Evolutionary conservation across 2,113 vertebrate species (phyloP).

Genomic region (Lichenostomus cassidix): DNA sequence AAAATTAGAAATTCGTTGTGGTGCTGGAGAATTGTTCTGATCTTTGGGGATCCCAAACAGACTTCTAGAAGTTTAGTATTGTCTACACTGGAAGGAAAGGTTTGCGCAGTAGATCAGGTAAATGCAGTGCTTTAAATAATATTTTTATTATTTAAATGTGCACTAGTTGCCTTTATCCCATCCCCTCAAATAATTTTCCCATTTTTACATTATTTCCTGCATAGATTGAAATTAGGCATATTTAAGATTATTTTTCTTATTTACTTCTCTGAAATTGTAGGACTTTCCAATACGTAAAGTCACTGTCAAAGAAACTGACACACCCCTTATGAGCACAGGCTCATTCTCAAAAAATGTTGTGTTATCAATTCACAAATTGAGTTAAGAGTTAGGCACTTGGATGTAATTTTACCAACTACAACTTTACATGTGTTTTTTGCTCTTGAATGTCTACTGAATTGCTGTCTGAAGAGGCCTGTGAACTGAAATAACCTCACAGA

Average conservation of each 20-base stretch:
- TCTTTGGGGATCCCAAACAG: neutral
- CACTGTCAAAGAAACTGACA: neutral
- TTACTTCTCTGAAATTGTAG: neutral
- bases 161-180: fast-evolving
- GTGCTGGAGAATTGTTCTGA: neutral
- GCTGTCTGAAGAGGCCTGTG: neutral
- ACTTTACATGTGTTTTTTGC: neutral
- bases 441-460: neutral
- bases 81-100: neutral
- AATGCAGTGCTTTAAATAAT: neutral
- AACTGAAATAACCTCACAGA: neutral
- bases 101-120: neutral
- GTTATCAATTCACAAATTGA: neutral
- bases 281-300: neutral
- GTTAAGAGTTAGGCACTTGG: neutral
- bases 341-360: neutral
- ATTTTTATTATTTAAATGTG: neutral
- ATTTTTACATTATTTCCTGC: neutral
- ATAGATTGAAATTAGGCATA: neutral
- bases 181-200: fast-evolving
- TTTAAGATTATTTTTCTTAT: neutral
- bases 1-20: neutral
- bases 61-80: neutral
- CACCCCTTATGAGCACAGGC: neutral
- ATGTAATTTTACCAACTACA: neutral